Evolutionary conservation across 2,113 vertebrate genomes (phyloP).

Genomic region (Siphamia tubifer): DNA sequence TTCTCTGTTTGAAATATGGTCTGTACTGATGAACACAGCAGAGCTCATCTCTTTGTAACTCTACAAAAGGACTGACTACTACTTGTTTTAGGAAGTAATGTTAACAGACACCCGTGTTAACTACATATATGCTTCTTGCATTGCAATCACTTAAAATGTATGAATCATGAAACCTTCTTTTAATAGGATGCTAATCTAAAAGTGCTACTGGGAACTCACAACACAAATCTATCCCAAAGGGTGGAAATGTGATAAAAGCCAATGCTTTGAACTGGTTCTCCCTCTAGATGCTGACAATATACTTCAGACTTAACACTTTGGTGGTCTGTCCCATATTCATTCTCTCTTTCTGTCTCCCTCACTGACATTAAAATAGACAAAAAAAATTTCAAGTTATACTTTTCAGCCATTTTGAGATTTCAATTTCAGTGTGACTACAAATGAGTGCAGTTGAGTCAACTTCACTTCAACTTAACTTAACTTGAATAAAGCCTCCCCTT

Average conservation of each 20-base stretch:
- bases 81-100: slow-evolving; percentile 2
- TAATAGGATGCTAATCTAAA: slow-evolving; percentile 51
- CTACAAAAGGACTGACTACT: neutral
- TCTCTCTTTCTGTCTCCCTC: neutral
- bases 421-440: neutral
- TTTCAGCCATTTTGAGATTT: neutral
- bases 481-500: neutral
- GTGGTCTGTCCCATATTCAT: neutral
- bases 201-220: slow-evolving; percentile 9
- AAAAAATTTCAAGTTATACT: neutral
- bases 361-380: neutral
- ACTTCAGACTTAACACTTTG: slow-evolving; percentile 12
- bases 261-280: slow-evolving; percentile 21
- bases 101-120: neutral
- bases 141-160: slow-evolving; percentile 4
- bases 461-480: neutral
- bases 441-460: neutral
- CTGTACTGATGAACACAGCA: slow-evolving; percentile 10
- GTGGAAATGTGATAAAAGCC: slow-evolving; percentile 13
- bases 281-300: slow-evolving; percentile 11
- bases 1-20: slow-evolving; percentile 52
- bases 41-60: neutral
- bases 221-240: slow-evolving; percentile 17
- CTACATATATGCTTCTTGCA: neutral
- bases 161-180: slow-evolving; percentile 6